Conservation (phyloP, 2,888 invertebrate species). For the Melanostoma scalare region DNA sequence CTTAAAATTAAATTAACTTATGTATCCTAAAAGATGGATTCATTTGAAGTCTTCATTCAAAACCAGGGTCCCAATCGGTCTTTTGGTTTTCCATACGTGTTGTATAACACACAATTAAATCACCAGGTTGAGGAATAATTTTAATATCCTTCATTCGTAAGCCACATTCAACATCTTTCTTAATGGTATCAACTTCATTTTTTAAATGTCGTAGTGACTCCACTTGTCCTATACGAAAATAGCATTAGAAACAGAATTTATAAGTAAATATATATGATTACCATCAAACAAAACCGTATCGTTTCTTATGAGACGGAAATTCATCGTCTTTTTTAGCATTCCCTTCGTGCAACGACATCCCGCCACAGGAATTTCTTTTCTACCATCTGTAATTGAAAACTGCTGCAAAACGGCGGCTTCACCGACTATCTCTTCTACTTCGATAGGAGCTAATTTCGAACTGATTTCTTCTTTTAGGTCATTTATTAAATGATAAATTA, state of each 20-base stretch:
- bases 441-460: conserved; percentile 86
- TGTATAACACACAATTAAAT: conserved; percentile 90
- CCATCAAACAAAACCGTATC: conserved; percentile 88
- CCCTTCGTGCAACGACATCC: conserved; percentile 94
- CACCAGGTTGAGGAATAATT: conserved; percentile 88
- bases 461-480: conserved; percentile 92
- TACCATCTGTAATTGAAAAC: conserved; percentile 91
- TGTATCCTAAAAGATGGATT: no score
- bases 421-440: conserved; percentile 90
- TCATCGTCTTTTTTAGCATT: conserved; percentile 85
- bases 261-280: conserved; percentile 77
- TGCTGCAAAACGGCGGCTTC: conserved; percentile 93
- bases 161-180: conserved; percentile 94
- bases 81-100: conserved; percentile 85
- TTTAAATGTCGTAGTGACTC: conserved; percentile 94
- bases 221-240: conserved; percentile 84
- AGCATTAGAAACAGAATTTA: conserved; percentile 13
- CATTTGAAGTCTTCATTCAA: conserved; percentile 82
- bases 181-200: conserved; percentile 91
- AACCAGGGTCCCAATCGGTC: conserved; percentile 94
- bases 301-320: conserved; percentile 87
- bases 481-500: conserved; percentile 96
- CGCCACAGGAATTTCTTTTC: conserved; percentile 91
- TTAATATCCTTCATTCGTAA: conserved; percentile 87
- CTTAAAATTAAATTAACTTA: no score